Evolutionary conservation across 2,113 vertebrate genomes (phyloP), one percentile per base, ranked within the genome.

Genomic region (Rissa tridactyla): DNA sequence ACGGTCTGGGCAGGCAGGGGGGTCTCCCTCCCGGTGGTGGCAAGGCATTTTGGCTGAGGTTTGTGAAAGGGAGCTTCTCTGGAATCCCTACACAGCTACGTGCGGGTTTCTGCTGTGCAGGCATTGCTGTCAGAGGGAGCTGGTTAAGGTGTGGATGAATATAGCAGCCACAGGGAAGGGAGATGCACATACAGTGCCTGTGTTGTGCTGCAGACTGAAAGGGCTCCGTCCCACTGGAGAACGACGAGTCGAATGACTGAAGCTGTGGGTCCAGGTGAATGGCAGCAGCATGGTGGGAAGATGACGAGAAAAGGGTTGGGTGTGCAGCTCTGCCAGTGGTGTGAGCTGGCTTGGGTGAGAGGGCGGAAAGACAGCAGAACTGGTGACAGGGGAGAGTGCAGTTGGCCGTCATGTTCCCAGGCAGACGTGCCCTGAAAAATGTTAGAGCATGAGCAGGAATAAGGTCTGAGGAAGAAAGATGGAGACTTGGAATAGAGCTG

Each of bases 31-130:
- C 32, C 18, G 9, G 6, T 5, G n/a, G 10, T 4, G 4, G 38
- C 23, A 3, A 10, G 18, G 52, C 10, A 1, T 23, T 73, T 14
- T 1, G 58, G 47, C 51, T 8, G 42, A 7, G 38, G 42, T 13
- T 1, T 17, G 44, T 0, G 22, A 4, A 4, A 36, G 34, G 18
- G 25, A 40, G 47, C 15, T 34, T 7, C 51, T 5, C 44, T 6
- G 0, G 4, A 11, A 0, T 12, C 34, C 13, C 22, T 10, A 0
- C 27, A 0, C 10, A 2, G 15, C 25, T 32, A 5, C 2, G 42
- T 0, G 80, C 5, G 42, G 58, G 44, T 11, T 23, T 17, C 16
- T 21, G 61, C 25, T 7, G 80, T 1, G 36, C 22, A 3, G 82
- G 29, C 65, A 18, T 23, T 6, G 25, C n/a, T 36, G 32, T 11